Evolutionary conservation across 2,113 vertebrate species (phyloP), one percentile per base, ranked within the genome.

Genomic region (Myiozetetes cayanensis): DNA sequence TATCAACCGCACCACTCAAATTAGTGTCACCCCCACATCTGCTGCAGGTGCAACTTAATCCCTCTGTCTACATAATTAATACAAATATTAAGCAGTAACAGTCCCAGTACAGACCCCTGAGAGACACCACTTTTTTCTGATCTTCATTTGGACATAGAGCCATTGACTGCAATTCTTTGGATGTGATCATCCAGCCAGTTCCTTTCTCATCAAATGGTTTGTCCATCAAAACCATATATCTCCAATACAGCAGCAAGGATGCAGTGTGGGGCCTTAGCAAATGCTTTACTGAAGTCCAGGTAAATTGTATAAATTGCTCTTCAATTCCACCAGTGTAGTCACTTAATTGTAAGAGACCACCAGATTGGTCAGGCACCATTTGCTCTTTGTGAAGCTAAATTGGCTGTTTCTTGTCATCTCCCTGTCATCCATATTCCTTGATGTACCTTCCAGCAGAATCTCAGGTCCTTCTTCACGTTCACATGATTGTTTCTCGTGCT

Each of bases 1-100:
- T 31, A 14, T 44, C 12, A 53, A 1, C 21, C 2, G 0, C 11
- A 59, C 2, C 4, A 13, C 18, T 52, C 20, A 74, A 30, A 18
- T 23, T 62, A n/a, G 3, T 59, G 37, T 73, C 25, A 68, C 5
- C 4, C 6, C 24, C 17, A 63, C 50, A n/a, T 8, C 44, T 68
- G 9, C 12, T 71, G 20, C 16, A 12, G 2, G 18, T 68, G 11
- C 16, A 41, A 37, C 28, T 58, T 12, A 52, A 27, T 86, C 8
- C 33, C 23, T 46, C 7, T 46, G 4, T 23, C 28, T 55, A 16
- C 24, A 8, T 6, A 46, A 39, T 50, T 50, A 65, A 33, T 31
- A 43, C 49, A 83, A 67, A 52, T 39, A 55, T 10, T 37, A 44
- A 93, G 10, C 28, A 50, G 8, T 43, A 44, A 14, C 28, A 24